Percentiles rank a stretch among this genome's conserved stretches.
These are phyloP conservation scores for Manis javanica DNA, from an alignment of 2,797 vertebrate species.

Conservation along the genomic window DNA sequence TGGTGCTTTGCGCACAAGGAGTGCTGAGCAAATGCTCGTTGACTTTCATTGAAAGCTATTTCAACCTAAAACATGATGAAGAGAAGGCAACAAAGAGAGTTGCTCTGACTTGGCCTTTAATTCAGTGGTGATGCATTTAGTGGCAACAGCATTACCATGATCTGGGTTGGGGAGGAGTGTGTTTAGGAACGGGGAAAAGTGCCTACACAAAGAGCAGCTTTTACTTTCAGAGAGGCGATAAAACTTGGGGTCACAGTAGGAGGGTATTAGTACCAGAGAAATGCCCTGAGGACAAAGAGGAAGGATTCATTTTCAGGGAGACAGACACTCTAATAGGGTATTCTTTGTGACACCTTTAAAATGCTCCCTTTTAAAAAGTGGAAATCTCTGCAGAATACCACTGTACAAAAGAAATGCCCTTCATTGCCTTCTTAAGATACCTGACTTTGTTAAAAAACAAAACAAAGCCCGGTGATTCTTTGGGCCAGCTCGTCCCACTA, in stretches of 20 bases:
- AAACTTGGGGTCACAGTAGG: slow-evolving; percentile 59
- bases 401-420: slow-evolving; percentile 46
- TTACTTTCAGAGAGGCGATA: slow-evolving; percentile 46
- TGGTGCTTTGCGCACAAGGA: not conserved
- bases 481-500: not conserved
- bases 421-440: slow-evolving; percentile 39
- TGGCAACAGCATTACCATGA: not conserved
- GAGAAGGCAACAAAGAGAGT: not conserved
- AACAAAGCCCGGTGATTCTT: not conserved
- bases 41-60: not conserved
- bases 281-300: slow-evolving; percentile 73
- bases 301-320: slow-evolving; percentile 69
- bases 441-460: slow-evolving; percentile 25
- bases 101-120: not conserved
- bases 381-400: slow-evolving; percentile 47
- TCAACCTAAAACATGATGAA: slow-evolving; percentile 8
- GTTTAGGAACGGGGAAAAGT: slow-evolving; percentile 5
- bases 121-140: not conserved
- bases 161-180: not conserved
- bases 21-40: not conserved
- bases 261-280: slow-evolving; percentile 72
- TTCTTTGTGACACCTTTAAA: slow-evolving; percentile 75
- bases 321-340: slow-evolving; percentile 62
- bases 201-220: slow-evolving; percentile 46
- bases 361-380: slow-evolving; percentile 55